Percentiles rank a stretch among this genome's conserved stretches.
Conservation (phyloP, 2,797 vertebrate species). For the Columba guinea region DNA sequence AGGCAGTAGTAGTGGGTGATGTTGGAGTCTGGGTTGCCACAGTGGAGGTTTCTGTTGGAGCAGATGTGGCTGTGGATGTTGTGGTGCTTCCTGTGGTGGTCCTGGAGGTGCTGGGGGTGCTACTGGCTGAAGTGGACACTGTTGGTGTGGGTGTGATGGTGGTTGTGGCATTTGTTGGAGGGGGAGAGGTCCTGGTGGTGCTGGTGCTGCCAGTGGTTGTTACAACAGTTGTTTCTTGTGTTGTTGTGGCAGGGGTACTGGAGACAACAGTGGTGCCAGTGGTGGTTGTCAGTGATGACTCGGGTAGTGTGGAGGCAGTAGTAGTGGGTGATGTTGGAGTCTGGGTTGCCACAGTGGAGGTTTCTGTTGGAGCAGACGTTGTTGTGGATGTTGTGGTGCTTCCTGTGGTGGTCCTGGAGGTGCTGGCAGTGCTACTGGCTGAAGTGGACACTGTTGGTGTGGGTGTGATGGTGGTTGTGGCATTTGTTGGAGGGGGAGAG, state of each 20-base stretch:
- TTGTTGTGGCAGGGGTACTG: rapidly evolving
- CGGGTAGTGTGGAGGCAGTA: too few species aligned
- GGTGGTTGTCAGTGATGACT: too few species aligned
- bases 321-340: too few species aligned
- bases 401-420: too few species aligned
- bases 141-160: rapidly evolving
- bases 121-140: rapidly evolving
- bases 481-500: too few species aligned
- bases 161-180: not conserved
- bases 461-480: too few species aligned
- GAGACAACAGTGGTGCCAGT: rapidly evolving
- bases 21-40: rapidly evolving
- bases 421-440: too few species aligned
- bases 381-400: too few species aligned
- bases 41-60: not conserved
- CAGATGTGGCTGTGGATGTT: rapidly evolving
- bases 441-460: too few species aligned
- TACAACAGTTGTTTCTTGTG: rapidly evolving
- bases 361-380: too few species aligned
- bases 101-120: rapidly evolving
- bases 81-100: rapidly evolving
- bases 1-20: too few species aligned
- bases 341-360: too few species aligned
- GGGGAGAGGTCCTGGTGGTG: not conserved
- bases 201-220: rapidly evolving